Conservation (phyloP, 1,140 invertebrate species). For the Laupala kohalensis region DNA sequence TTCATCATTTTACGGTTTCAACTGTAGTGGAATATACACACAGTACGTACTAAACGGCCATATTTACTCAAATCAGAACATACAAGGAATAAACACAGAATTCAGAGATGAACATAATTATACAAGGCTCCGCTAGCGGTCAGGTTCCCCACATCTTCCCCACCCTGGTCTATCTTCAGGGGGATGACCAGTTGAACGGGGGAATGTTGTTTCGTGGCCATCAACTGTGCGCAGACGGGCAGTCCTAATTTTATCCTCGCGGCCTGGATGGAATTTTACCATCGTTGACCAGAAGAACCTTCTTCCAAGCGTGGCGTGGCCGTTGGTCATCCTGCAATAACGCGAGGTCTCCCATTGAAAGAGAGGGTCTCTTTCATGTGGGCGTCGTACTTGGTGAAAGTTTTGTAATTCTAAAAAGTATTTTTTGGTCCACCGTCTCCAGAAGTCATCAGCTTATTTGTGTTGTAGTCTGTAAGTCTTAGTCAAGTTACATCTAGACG, state of each 20-base stretch:
- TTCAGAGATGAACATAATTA: too few species aligned
- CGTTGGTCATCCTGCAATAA: neutral
- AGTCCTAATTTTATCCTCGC: neutral
- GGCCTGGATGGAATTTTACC: neutral
- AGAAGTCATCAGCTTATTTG: neutral
- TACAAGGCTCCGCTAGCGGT: too few species aligned
- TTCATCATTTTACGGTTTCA: too few species aligned
- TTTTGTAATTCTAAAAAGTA: neutral
- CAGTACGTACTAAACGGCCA: too few species aligned
- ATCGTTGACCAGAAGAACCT: neutral
- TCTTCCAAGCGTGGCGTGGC: neutral
- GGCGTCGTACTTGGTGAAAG: neutral
- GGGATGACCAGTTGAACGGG: too few species aligned
- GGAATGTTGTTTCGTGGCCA: too few species aligned
- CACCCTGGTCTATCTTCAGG: too few species aligned
- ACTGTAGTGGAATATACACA: too few species aligned
- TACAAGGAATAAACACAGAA: too few species aligned
- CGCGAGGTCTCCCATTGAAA: neutral
- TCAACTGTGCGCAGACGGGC: neutral
- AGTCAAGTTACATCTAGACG: too few species aligned
- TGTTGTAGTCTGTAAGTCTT: neutral
- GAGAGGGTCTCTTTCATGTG: neutral
- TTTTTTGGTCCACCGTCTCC: neutral
- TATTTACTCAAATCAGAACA: too few species aligned
- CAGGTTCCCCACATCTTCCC: too few species aligned